Evolutionary conservation across 1,140 invertebrate genomes (phyloP), one percentile per base, ranked within the genome.

Genomic region (Sarcophaga bullata): DNA sequence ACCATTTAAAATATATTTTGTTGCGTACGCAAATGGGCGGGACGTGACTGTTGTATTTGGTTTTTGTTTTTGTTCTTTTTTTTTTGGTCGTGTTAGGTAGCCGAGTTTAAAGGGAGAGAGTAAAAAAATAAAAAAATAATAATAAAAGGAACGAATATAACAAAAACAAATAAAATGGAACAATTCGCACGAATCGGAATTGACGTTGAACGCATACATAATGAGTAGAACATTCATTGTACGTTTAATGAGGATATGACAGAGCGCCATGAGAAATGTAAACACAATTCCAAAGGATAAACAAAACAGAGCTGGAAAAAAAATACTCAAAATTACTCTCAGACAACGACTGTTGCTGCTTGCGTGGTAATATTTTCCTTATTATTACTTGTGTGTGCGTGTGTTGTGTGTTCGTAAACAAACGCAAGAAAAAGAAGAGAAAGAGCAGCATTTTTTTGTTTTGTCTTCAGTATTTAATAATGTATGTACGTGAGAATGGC

Each of bases 1-100:
- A 68, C 48, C 48, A 48, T 76, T 76, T 50, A 48, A 47, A 76
- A 48, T 76, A 47, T 47, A 76, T 50, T 37, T 37, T 84, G 75
- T 82, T 86, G 84, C 86, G 85, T 84, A 86, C 86, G 87, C 88
- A 90, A 90, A 90, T 90, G 89, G 89, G 89, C 89, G 89, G 89
- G 89, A 90, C 89, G 89, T 90, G 89, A 90, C 88, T 88, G 72
- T 37, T 82, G 46, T 48, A 19, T 73, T 88, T 86, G 86, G 88
- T 80, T 84, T 80, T 73, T 80, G 75, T 49, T 46, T 75, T 10
- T 5, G 62, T 68, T 68, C 17, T n/a, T 80, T 6, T 52, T 52
- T 11, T 19, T 25, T 62, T 58, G 49, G 8, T 49, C 9, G 13
- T 50, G n/a, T 25, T 68, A 37, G 25, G 25, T 37, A 15, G 54